Percentiles rank a stretch among this genome's conserved stretches.
Conservation (phyloP, 2,797 vertebrate genomes). For the Malacoctenus gilli region DNA sequence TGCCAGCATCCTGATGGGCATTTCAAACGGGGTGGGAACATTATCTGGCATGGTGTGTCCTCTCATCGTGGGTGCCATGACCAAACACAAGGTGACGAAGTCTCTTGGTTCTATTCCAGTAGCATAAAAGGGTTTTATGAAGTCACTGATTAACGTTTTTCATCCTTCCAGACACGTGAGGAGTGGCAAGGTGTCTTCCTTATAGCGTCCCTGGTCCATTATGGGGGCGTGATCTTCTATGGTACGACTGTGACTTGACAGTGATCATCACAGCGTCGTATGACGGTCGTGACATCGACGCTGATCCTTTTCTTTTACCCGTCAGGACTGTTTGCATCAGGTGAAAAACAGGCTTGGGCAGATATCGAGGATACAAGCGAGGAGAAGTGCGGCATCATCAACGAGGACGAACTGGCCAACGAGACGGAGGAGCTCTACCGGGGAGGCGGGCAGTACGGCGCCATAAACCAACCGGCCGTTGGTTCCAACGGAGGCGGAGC, state of each 20-base stretch:
- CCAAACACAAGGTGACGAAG: slow-evolving; percentile 93
- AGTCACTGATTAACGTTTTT: background rate
- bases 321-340: slow-evolving; percentile 88
- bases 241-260: slow-evolving; percentile 70
- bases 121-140: too few relatives aligned
- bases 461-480: slow-evolving; percentile 72
- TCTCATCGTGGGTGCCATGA: slow-evolving; percentile 97
- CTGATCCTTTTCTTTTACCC: background rate
- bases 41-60: slow-evolving; percentile 99
- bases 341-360: slow-evolving; percentile 96
- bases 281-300: too few relatives aligned
- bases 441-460: slow-evolving; percentile 87
- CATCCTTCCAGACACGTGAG: slow-evolving; percentile 85
- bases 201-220: slow-evolving; percentile 95
- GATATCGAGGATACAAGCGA: slow-evolving; percentile 97
- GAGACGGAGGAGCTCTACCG: slow-evolving; percentile 92
- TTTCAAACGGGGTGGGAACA: slow-evolving; percentile 97
- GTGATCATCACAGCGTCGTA: background rate
- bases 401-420: slow-evolving; percentile 96
- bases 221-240: slow-evolving; percentile 95
- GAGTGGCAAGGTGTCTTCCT: slow-evolving; percentile 98
- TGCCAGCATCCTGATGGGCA: slow-evolving; percentile 98
- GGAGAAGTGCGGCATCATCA: slow-evolving; percentile 97
- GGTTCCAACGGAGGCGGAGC: slow-evolving; percentile 75
- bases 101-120: background rate